Conservation (phyloP, 1,140 invertebrate genomes). For the Caligus rogercresseyi region DNA sequence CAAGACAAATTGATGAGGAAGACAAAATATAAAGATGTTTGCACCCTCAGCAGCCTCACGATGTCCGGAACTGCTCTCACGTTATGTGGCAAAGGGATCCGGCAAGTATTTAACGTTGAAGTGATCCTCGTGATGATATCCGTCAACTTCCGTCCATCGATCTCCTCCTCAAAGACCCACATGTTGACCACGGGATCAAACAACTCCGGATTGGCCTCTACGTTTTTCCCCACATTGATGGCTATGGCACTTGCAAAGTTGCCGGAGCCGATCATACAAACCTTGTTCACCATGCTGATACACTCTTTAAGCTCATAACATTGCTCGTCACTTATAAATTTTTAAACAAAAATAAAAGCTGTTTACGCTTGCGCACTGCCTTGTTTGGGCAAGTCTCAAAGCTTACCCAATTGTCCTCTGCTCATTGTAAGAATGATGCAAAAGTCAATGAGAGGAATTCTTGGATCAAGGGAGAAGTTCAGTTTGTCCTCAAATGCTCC, state of each 20-base stretch:
- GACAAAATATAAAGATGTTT: slow-evolving; percentile 85
- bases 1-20: slow-evolving; percentile 90
- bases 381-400: no score
- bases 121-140: slow-evolving; percentile 41
- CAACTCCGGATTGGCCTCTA: slow-evolving; percentile 33
- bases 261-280: slow-evolving; percentile 18
- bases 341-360: no score
- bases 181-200: slow-evolving; percentile 34
- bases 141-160: slow-evolving; percentile 39
- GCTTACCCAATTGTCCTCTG: no score
- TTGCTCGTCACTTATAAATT: no score
- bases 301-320: no score
- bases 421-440: no score
- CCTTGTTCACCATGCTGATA: not conserved
- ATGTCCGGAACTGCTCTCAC: slow-evolving; percentile 69
- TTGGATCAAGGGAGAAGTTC: no score
- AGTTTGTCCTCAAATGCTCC: no score
- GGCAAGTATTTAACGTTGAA: slow-evolving; percentile 44
- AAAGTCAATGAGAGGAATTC: no score
- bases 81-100: slow-evolving; percentile 29
- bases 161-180: slow-evolving; percentile 41
- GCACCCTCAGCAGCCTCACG: slow-evolving; percentile 71
- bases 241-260: slow-evolving; percentile 92
- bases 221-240: slow-evolving; percentile 88
- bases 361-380: no score